These are phyloP conservation scores for Belgica antarctica DNA, from an alignment of 2,888 invertebrate genomes.

Conservation along the genomic window DNA sequence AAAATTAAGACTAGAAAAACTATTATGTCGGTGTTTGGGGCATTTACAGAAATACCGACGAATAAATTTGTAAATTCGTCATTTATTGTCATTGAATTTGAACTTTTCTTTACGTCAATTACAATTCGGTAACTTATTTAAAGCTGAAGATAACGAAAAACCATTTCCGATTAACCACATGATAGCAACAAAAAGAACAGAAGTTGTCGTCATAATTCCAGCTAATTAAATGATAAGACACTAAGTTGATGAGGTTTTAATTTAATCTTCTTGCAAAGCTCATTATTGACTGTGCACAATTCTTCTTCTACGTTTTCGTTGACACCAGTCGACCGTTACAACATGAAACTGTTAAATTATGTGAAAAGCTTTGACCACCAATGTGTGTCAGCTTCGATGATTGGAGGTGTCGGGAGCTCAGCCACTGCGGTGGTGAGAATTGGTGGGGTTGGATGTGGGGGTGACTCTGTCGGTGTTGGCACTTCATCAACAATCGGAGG, in stretches of 20 bases:
- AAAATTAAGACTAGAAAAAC: too few species aligned
- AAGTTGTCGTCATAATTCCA: too few species aligned
- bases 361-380: too few species aligned
- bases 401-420: too few species aligned
- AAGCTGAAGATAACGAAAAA: too few species aligned
- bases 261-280: not conserved
- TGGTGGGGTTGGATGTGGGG: constrained; percentile 21
- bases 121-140: too few species aligned
- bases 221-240: not conserved
- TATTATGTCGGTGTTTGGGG: too few species aligned
- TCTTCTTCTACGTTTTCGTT: not conserved
- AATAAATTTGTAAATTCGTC: too few species aligned
- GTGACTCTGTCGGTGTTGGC: constrained; percentile 2
- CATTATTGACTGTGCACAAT: not conserved
- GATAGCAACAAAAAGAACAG: not conserved
- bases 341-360: not conserved
- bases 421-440: not conserved
- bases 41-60: too few species aligned
- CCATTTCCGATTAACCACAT: not conserved
- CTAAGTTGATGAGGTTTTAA: not conserved
- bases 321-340: not conserved
- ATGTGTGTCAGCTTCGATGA: not conserved
- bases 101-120: too few species aligned
- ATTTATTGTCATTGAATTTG: too few species aligned
- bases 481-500: not conserved